Evolutionary conservation across 1,140 invertebrate species (phyloP), one percentile per base, ranked within the genome.

Genomic region (Asbolus verrucosus): DNA sequence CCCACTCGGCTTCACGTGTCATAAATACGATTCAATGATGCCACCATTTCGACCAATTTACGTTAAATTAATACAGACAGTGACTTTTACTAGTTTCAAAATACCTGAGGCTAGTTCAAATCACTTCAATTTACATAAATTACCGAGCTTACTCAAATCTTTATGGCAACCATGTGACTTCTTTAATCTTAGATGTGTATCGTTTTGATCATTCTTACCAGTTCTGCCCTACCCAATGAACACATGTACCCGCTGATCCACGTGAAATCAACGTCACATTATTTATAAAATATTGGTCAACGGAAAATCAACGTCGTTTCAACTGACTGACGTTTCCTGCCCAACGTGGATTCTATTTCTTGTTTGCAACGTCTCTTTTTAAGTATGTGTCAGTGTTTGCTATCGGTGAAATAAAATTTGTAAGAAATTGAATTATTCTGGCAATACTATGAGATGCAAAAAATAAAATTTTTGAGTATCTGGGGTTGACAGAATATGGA

Each of bases 91-190:
- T 14, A 27, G 24, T 15, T 9, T 9, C 21, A 21, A 6, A 50
- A 13, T 9, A 19, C 46, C 21, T 27, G 9, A 31, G 46, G 46
- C 46, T 13, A 54, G 9, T 9, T 54, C 24, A 54, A 54, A 54
- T 54, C 21, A 54, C 21, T 54, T 27, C 21, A 21, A 54, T 54
- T 54, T 54, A 21, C 46, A 54, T 54, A 24, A 54, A 54, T 54
- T 54, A 24, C 19, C 24, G 27, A 19, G 46, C n/a, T 54, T 54
- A 19, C 27, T 54, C 19, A 54, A 54, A 54, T 54, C 27, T 36
- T 54, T 54, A 54, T 54, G 46, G 21, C 46, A 54, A 54, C 46
- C n/a, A 27, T 36, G 33, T 36, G 33, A 36, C 33, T 36, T 36
- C 33, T 21, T 54, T 54, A 54, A 54, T 54, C 9, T 2, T 54